These are phyloP conservation scores for Xylocopa sonorina DNA, from an alignment of 1,140 invertebrate species.

Conservation along the genomic window DNA sequence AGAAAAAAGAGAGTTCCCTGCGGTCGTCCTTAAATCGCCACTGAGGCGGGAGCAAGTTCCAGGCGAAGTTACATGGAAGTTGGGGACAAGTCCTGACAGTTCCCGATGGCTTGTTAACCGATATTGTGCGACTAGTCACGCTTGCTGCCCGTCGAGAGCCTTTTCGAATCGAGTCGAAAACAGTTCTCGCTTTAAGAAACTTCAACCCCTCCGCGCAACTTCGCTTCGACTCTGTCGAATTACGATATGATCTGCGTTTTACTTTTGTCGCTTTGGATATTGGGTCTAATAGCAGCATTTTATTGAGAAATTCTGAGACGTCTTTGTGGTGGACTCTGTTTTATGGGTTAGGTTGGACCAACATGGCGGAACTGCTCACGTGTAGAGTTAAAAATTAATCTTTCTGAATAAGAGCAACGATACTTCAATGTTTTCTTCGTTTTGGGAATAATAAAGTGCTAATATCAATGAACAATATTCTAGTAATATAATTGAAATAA, in stretches of 20 bases:
- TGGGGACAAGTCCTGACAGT: conserved; percentile 32
- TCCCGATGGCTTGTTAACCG: conserved; percentile 44
- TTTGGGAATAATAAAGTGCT: no score
- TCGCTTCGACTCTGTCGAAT: background rate
- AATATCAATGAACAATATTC: no score
- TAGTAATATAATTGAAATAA: no score
- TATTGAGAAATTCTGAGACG: no score
- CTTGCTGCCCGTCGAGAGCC: background rate
- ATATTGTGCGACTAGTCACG: conserved; percentile 29
- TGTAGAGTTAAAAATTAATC: no score
- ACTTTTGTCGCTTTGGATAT: no score
- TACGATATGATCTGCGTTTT: background rate
- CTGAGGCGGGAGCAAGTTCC: conserved; percentile 15
- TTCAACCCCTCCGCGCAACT: background rate
- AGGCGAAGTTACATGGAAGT: conserved; percentile 32
- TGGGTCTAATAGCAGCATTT: no score
- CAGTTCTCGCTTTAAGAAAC: conserved; percentile 20
- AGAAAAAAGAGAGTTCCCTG: conserved; percentile 29
- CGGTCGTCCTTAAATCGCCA: conserved; percentile 43
- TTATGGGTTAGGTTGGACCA: no score
- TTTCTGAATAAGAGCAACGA: no score
- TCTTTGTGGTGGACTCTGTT: no score
- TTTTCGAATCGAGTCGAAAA: conserved; percentile 14
- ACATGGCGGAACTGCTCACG: no score
- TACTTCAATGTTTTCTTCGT: no score